Evolutionary conservation across 2,113 vertebrate genomes (phyloP), one percentile per base, ranked within the genome.

Genomic region (Pelecanus crispus): DNA sequence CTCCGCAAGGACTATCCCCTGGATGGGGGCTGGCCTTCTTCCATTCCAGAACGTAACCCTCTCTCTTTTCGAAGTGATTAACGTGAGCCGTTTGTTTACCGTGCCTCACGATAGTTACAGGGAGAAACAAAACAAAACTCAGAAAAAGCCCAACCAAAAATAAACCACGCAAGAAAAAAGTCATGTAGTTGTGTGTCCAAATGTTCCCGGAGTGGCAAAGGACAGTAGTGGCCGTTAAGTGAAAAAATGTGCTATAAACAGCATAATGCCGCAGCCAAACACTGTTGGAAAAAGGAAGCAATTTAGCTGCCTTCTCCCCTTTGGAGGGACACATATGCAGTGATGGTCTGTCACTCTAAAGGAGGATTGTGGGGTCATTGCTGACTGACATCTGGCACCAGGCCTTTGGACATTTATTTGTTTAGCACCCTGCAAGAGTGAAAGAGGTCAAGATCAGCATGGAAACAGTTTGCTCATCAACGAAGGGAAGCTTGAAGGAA

Each of bases 301-400:
- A 4, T 1, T 67, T 38, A n/a, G 18, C 24, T 62, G 10, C 29
- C 9, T 10, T 40, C 21, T n/a, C 18, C 9, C 2, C 5, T 5
- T 11, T 0, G 1, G 10, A 28, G 20, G 6, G 9, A 28, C 13
- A 7, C 0, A 3, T 29, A 11, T 0, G 0, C 13, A 7, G 9
- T 53, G 17, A 28, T 1, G 4, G 13, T n/a, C 22, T 5, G 16
- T 18, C 45, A 21, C 8, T 25, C n/a, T 28, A 9, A 26, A 29
- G 34, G 13, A 44, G 38, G 16, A 49, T 10, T 50, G 20, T 17
- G 34, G 12, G 14, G 34, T 55, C 52, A 6, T 49, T 13, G 5
- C 7, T 47, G 36, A 12, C 24, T 15, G 63, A 34, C 2, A 7
- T 11, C n/a, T 38, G 10, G 25, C 47, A 29, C 22, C 36, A 55